Evolutionary conservation across 2,888 invertebrate species (phyloP).

Genomic region (Chouioia cunea): DNA sequence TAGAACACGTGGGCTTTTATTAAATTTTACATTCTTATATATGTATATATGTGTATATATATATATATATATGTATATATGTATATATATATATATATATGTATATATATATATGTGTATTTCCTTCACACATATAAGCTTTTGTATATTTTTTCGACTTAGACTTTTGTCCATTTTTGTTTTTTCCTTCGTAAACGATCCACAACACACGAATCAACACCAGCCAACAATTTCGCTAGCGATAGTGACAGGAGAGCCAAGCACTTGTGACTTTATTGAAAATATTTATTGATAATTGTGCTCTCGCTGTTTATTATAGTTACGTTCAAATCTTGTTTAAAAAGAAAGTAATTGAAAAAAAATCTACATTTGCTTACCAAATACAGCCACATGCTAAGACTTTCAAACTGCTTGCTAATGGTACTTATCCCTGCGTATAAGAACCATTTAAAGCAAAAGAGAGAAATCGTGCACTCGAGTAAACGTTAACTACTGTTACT

Average conservation of each 20-base stretch:
- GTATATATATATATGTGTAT: slow-evolving; percentile 51
- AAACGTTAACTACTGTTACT: slow-evolving; percentile 25
- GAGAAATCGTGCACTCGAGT: slow-evolving; percentile 30
- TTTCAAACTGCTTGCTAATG: background rate
- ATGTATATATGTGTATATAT: slow-evolving; percentile 55
- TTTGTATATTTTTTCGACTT: slow-evolving; percentile 12
- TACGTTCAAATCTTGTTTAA: too few species aligned
- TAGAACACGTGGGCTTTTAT: slow-evolving; percentile 44
- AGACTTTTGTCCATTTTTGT: too few species aligned
- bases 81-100: slow-evolving; percentile 49
- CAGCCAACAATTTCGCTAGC: slow-evolving; percentile 64
- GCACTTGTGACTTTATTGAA: slow-evolving; percentile 53
- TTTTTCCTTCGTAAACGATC: slow-evolving; percentile 33
- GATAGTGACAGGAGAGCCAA: slow-evolving; percentile 69
- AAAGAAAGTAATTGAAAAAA: too few species aligned
- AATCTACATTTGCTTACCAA: too few species aligned
- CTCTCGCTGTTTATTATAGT: too few species aligned
- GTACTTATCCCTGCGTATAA: slow-evolving; percentile 6
- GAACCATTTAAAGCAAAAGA: slow-evolving; percentile 38
- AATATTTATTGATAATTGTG: too few species aligned
- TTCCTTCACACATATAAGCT: slow-evolving; percentile 50
- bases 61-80: slow-evolving; percentile 54
- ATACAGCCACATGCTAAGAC: background rate
- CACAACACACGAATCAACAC: slow-evolving; percentile 48
- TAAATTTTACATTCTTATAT: slow-evolving; percentile 39